Evolutionary conservation across 2,888 invertebrate species (phyloP).

Genomic region (Biston stratarius): DNA sequence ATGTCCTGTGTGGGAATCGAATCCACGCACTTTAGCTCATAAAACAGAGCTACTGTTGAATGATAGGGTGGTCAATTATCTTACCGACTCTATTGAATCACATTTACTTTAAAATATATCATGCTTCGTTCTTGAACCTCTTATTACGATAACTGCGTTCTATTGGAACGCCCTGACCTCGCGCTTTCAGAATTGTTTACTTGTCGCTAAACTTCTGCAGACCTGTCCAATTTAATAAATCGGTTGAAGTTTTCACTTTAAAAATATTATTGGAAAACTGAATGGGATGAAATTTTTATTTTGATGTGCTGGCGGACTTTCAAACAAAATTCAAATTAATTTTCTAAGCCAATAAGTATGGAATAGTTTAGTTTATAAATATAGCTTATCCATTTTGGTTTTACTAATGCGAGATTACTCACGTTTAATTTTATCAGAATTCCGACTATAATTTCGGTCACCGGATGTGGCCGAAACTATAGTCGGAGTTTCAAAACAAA

Average conservation of each 20-base stretch:
- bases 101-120: too few relatives aligned
- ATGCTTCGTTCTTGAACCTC: background rate
- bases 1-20: too few relatives aligned
- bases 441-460: too few relatives aligned
- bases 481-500: too few relatives aligned
- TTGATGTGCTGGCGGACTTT: slow-evolving; percentile 23
- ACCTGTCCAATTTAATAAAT: slow-evolving; percentile 41
- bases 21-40: too few relatives aligned
- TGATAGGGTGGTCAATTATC: too few relatives aligned
- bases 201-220: slow-evolving; percentile 37
- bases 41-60: too few relatives aligned
- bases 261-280: slow-evolving; percentile 27
- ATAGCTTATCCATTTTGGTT: too few relatives aligned
- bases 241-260: slow-evolving; percentile 35
- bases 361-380: background rate
- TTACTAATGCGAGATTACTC: too few relatives aligned
- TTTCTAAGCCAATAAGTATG: slow-evolving; percentile 18
- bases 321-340: slow-evolving; percentile 22
- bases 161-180: slow-evolving; percentile 27
- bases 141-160: background rate
- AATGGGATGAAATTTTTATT: slow-evolving; percentile 20
- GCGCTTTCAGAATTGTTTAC: slow-evolving; percentile 37
- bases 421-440: too few relatives aligned
- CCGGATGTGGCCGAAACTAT: too few relatives aligned
- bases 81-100: too few relatives aligned